phyloP scores from a whole-genome alignment of 2,888 invertebrate species.

The Cremastinae sp. region DNA sequence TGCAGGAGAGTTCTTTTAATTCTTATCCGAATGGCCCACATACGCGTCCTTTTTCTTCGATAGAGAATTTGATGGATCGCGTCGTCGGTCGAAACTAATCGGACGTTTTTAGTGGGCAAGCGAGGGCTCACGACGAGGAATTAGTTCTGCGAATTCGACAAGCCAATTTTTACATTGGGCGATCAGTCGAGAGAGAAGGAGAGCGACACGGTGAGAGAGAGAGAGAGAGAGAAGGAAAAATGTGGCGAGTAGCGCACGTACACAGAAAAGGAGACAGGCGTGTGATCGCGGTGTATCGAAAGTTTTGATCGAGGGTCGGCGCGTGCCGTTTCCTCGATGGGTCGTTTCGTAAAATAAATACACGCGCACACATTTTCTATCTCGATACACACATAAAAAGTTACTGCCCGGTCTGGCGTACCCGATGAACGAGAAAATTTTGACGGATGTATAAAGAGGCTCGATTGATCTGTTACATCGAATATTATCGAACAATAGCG shows the following conservation, averaged over 20 bases:
- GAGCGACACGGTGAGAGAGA: conserved; percentile 8
- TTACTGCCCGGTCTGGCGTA: conserved; percentile 4
- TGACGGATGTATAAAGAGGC: conserved; percentile 52
- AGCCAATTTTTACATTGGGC: conserved; percentile 57
- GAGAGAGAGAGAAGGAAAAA: neutral
- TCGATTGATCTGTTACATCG: conserved; percentile 51
- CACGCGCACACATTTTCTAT: conserved; percentile 3
- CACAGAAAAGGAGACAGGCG: conserved; percentile 52
- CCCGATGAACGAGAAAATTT: conserved; percentile 43
- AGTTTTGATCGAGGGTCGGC: conserved; percentile 62
- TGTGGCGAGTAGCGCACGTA: conserved; percentile 22
- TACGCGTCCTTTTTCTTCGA: neutral
- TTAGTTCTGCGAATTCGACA: conserved; percentile 62
- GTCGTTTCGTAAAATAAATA: conserved; percentile 10
- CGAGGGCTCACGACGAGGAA: conserved; percentile 32
- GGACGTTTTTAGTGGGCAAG: conserved; percentile 44
- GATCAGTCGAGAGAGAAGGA: conserved; percentile 10
- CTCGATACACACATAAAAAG: conserved; percentile 24
- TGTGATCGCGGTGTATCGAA: conserved; percentile 59
- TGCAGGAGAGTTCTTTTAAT: no score
- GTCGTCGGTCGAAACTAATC: conserved; percentile 48
- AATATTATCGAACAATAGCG: conserved; percentile 19
- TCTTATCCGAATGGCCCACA: no score
- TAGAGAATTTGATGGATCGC: conserved; percentile 34
- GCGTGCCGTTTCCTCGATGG: conserved; percentile 59